Percentiles rank a stretch among this genome's conserved stretches.
phyloP scores from a whole-genome alignment of 2,797 vertebrate species.

The Peromyscus attwateri region DNA sequence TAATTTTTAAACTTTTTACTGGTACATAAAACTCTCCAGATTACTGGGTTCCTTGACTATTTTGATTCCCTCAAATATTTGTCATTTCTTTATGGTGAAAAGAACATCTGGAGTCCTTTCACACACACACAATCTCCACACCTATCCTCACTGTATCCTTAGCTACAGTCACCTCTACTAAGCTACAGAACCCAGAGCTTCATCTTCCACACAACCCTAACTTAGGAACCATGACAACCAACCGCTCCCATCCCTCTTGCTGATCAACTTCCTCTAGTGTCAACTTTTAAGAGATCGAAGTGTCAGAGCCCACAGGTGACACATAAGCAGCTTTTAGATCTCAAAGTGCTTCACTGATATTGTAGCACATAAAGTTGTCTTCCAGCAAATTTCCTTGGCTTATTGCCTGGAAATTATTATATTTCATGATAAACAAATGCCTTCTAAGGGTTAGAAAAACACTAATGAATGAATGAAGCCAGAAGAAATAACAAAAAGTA shows the following conservation, averaged over 20 bases:
- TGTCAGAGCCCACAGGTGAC: not conserved
- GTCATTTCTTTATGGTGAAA: not conserved
- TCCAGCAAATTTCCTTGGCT: slow-evolving; percentile 40
- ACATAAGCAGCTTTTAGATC: not conserved
- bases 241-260: not conserved
- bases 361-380: slow-evolving; percentile 18
- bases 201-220: not conserved
- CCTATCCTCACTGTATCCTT: not conserved
- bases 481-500: not conserved
- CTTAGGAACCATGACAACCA: no score
- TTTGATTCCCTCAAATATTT: not conserved
- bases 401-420: not conserved
- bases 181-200: not conserved
- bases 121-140: not conserved
- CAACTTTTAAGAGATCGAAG: not conserved
- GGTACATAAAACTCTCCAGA: not conserved
- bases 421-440: slow-evolving; percentile 15
- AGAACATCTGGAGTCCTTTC: not conserved
- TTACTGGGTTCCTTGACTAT: not conserved
- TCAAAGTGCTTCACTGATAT: slow-evolving; percentile 8
- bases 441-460: not conserved
- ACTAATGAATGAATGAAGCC: not conserved
- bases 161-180: not conserved
- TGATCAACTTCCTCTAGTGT: not conserved
- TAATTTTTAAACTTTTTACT: not conserved